Evolutionary conservation across 2,797 vertebrate species (phyloP).

Genomic region (Hipposideros larvatus): DNA sequence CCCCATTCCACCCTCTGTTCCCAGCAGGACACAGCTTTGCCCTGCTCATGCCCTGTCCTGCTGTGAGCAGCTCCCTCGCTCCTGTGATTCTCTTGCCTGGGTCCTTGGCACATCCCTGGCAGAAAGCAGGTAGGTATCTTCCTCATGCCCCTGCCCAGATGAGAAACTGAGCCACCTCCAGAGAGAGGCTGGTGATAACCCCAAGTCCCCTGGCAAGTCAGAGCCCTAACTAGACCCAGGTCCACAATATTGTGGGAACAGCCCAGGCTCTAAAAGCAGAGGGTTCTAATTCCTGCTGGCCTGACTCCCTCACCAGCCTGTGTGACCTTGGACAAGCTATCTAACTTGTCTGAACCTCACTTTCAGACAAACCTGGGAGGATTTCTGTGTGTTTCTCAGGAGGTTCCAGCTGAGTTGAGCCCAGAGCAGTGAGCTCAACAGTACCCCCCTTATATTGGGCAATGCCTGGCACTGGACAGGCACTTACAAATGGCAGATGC

Average conservation of each 20-base stretch:
- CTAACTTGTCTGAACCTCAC: not conserved
- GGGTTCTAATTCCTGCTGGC: not conserved
- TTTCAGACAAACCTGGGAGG: not conserved
- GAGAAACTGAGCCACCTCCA: not conserved
- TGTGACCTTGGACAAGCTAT: not conserved
- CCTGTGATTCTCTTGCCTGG: not conserved
- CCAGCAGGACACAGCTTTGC: fast-evolving
- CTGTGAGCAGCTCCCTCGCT: not conserved
- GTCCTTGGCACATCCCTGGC: not conserved
- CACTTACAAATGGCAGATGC: not conserved
- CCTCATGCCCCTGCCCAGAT: not conserved
- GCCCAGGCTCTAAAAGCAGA: not conserved
- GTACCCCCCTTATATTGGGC: not conserved
- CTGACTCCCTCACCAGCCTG: not conserved
- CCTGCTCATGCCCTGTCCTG: not conserved
- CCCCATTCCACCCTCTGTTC: too few species aligned
- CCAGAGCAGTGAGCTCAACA: not conserved
- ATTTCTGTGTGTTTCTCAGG: not conserved
- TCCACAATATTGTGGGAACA: not conserved
- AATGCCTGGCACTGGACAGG: not conserved
- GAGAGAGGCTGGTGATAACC: not conserved
- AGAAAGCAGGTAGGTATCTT: not conserved
- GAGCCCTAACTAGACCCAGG: not conserved
- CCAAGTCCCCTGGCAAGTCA: not conserved
- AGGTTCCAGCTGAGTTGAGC: not conserved